Evolutionary conservation across 2,888 invertebrate species (phyloP).

Genomic region (Anthrax anthrax): DNA sequence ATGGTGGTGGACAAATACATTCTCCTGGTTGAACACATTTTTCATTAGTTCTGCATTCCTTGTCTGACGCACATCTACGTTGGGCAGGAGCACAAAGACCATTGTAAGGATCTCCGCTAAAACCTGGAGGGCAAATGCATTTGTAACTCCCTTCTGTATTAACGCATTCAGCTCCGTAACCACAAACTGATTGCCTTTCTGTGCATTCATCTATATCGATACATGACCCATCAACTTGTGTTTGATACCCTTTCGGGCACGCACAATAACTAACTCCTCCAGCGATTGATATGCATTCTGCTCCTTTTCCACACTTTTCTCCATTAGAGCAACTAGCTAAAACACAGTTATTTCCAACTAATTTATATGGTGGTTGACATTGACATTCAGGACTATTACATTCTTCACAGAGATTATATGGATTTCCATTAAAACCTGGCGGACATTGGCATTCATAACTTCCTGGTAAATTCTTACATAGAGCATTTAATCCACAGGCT

Average conservation of each 20-base stretch:
- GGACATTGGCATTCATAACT: slow-evolving; percentile 89
- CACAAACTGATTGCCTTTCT: slow-evolving; percentile 62
- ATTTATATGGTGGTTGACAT: slow-evolving; percentile 75
- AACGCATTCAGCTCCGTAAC: slow-evolving; percentile 73
- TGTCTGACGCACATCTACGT: slow-evolving; percentile 65
- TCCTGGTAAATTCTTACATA: slow-evolving; percentile 84
- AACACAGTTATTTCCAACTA: slow-evolving; percentile 70
- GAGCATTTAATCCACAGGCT: slow-evolving; percentile 75
- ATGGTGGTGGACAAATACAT: slow-evolving; percentile 83
- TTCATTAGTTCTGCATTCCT: slow-evolving; percentile 73
- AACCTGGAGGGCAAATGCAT: slow-evolving; percentile 69
- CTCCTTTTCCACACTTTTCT: slow-evolving; percentile 70
- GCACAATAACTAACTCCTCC: slow-evolving; percentile 87
- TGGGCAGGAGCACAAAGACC: slow-evolving; percentile 72
- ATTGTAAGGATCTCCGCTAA: slow-evolving; percentile 66
- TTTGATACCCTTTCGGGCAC: slow-evolving; percentile 74
- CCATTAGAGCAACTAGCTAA: slow-evolving; percentile 68
- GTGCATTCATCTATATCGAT: slow-evolving; percentile 70
- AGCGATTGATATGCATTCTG: slow-evolving; percentile 80
- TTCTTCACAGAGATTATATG: slow-evolving; percentile 73
- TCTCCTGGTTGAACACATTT: slow-evolving; percentile 84
- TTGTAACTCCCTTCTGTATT: slow-evolving; percentile 64
- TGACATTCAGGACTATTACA: slow-evolving; percentile 72
- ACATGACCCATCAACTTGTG: slow-evolving; percentile 65
- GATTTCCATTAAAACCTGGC: slow-evolving; percentile 76